These are phyloP conservation scores for Belonocnema kinseyi DNA, from an alignment of 1,140 invertebrate species.

Conservation along the genomic window DNA sequence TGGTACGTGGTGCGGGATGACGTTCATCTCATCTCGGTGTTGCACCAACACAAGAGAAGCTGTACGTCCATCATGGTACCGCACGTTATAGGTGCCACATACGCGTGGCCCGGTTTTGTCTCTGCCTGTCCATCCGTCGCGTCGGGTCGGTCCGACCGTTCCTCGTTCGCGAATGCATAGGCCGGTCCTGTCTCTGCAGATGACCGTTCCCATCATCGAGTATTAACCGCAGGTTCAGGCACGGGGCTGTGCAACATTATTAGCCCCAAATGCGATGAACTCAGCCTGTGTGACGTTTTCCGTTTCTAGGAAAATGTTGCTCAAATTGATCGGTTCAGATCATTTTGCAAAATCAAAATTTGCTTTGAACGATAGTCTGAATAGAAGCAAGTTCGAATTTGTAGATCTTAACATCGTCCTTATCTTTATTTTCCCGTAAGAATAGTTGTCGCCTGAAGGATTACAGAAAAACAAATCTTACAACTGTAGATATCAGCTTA, in stretches of 20 bases:
- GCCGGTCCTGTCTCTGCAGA: slow-evolving; percentile 74
- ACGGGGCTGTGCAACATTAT: slow-evolving; percentile 70
- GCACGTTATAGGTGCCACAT: slow-evolving; percentile 63
- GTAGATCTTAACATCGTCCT: too few species aligned
- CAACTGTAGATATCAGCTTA: too few species aligned
- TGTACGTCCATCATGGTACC: slow-evolving; percentile 4
- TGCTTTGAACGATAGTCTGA: too few species aligned
- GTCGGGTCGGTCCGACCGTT: slow-evolving; percentile 32
- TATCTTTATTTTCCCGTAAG: too few species aligned
- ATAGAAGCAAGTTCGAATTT: too few species aligned
- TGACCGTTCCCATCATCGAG: slow-evolving; percentile 77
- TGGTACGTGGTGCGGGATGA: slow-evolving; percentile 50
- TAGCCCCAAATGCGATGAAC: slow-evolving; percentile 74
- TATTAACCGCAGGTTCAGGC: slow-evolving; percentile 75
- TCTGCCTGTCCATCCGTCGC: slow-evolving; percentile 55
- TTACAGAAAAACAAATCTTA: too few species aligned
- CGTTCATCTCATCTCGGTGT: slow-evolving; percentile 43
- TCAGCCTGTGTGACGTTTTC: slow-evolving; percentile 38
- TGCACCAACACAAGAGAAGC: slow-evolving; percentile 32
- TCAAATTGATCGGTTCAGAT: too few species aligned
- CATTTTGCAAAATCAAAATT: too few species aligned
- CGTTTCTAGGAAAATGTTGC: background rate
- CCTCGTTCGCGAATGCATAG: slow-evolving; percentile 65
- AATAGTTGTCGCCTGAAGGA: too few species aligned
- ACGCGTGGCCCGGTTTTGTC: slow-evolving; percentile 71